Conservation (phyloP, 2,113 vertebrate species). For the Naja naja region DNA sequence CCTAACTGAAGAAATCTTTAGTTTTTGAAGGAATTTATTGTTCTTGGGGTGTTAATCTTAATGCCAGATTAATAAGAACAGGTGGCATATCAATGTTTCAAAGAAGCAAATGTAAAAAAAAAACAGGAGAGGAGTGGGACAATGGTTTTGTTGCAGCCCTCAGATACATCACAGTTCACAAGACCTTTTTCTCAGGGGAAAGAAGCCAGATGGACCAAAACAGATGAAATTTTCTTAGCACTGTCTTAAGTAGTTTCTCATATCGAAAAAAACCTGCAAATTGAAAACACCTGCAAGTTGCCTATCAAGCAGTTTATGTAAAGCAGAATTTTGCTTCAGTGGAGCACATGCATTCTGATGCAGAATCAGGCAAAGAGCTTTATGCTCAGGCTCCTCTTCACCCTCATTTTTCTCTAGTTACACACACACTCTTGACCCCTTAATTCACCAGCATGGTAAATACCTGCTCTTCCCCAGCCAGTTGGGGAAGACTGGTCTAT, state of each 20-base stretch:
- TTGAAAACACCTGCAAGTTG: background rate
- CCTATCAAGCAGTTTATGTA: background rate
- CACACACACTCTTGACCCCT: background rate
- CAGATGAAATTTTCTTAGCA: slow-evolving; percentile 47
- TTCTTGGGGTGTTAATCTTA: background rate
- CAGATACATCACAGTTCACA: background rate
- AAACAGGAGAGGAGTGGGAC: background rate
- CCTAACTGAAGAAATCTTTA: background rate
- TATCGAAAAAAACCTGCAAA: slow-evolving; percentile 30
- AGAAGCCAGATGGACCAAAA: slow-evolving; percentile 18
- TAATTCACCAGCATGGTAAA: background rate
- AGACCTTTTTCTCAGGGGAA: rapidly evolving
- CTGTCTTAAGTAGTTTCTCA: background rate
- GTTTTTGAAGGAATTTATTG: background rate
- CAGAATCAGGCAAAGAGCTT: background rate
- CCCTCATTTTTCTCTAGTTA: background rate
- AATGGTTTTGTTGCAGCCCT: slow-evolving; percentile 31
- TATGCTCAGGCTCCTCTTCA: background rate
- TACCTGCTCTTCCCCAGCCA: background rate
- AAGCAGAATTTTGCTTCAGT: background rate
- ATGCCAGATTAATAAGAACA: background rate
- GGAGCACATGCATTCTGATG: no score
- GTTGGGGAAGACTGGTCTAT: background rate
- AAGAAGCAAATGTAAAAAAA: background rate
- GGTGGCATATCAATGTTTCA: background rate